Percentiles rank a stretch among this genome's conserved stretches.
Evolutionary conservation across 2,797 vertebrate species (phyloP).

Genomic region (Columba guinea): DNA sequence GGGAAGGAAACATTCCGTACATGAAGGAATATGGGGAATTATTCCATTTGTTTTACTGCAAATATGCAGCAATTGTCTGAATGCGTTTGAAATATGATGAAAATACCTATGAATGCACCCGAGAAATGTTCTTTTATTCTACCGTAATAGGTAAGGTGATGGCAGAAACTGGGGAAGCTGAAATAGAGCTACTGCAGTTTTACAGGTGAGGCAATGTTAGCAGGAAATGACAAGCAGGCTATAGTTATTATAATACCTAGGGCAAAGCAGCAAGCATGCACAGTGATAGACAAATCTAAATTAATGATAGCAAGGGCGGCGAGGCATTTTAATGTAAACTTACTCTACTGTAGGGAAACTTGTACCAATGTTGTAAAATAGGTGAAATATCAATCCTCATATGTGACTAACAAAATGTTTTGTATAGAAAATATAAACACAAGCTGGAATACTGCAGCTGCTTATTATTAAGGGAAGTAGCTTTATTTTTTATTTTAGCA

Average conservation of each 20-base stretch:
- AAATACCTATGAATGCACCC: constrained; percentile 51
- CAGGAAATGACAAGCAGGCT: constrained; percentile 71
- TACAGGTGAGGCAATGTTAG: constrained; percentile 70
- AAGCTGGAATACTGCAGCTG: constrained; percentile 28
- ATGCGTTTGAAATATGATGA: constrained; percentile 51
- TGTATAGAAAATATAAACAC: constrained; percentile 21
- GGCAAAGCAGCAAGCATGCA: constrained; percentile 73
- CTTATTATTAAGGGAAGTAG: background rate
- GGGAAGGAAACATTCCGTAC: constrained; percentile 17
- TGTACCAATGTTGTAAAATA: constrained; percentile 45
- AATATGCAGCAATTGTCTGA: constrained; percentile 31
- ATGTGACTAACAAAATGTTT: constrained; percentile 26
- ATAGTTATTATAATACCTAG: constrained; percentile 77
- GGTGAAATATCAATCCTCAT: constrained; percentile 6
- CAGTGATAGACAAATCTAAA: constrained; percentile 78
- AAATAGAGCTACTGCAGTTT: constrained; percentile 69
- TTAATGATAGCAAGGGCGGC: constrained; percentile 70
- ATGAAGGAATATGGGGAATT: constrained; percentile 2
- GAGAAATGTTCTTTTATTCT: constrained; percentile 68
- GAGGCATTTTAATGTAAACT: constrained; percentile 76
- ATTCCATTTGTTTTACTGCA: constrained; percentile 44
- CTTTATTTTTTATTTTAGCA: constrained; percentile 49
- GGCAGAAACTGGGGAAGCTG: constrained; percentile 45
- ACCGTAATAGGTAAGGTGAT: constrained; percentile 48
- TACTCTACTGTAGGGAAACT: constrained; percentile 40